Evolutionary conservation across 2,113 vertebrate genomes (phyloP).

Genomic region (Pholis gunnellus): DNA sequence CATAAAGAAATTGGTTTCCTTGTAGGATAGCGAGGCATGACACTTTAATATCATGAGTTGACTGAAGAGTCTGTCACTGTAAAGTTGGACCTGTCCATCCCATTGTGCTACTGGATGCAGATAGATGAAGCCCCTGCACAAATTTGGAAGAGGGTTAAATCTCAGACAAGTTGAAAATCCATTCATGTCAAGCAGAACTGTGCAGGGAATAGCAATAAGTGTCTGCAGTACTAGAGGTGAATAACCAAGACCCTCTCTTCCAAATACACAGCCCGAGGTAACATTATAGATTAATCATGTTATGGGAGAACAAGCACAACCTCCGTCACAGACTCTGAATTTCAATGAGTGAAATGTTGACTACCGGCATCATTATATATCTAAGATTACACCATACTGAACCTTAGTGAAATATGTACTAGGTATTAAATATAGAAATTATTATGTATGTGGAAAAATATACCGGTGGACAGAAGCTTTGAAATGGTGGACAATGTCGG

Average conservation of each 20-base stretch:
- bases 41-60: conserved; percentile 28
- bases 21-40: conserved; percentile 4
- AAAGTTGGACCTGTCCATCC: conserved; percentile 33
- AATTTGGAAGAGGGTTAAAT: conserved; percentile 70
- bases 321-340: conserved; percentile 69
- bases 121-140: conserved; percentile 52
- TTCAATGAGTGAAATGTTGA: conserved; percentile 73
- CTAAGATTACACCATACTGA: conserved; percentile 11
- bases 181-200: conserved; percentile 78
- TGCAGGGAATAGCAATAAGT: conserved; percentile 73
- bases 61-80: conserved; percentile 22
- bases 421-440: conserved; percentile 32
- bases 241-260: conserved; percentile 67
- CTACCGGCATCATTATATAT: conserved; percentile 48
- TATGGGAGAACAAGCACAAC: conserved; percentile 72
- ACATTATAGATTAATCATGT: conserved; percentile 83
- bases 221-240: conserved; percentile 71
- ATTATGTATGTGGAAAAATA: conserved; percentile 6
- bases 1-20: conserved; percentile 18
- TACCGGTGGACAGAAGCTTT: not conserved
- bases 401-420: conserved; percentile 30
- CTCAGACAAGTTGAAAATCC: conserved; percentile 72
- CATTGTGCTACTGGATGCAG: conserved; percentile 37
- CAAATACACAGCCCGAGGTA: conserved; percentile 80
- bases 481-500: conserved; percentile 1